Conservation (phyloP, 92 coral and sea anemone species). For the Zoanthus solanderi region DNA sequence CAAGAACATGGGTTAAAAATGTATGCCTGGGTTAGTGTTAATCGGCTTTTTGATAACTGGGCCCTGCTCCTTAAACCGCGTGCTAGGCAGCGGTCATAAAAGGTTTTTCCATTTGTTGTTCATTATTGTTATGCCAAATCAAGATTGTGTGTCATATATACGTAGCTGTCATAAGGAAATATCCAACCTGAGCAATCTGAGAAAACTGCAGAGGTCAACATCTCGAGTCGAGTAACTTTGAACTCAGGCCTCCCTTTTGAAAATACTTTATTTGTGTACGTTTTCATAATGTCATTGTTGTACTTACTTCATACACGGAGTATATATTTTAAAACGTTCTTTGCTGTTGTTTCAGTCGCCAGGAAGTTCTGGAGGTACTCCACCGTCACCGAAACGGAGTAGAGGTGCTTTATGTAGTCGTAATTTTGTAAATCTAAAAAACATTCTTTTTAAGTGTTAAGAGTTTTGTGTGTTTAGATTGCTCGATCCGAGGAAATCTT, state of each 20-base stretch:
- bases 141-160: background rate
- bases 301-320: background rate
- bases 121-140: background rate
- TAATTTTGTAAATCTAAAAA: background rate
- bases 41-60: too few relatives aligned
- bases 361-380: slow-evolving; percentile 3
- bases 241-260: too few relatives aligned
- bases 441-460: background rate
- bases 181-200: background rate
- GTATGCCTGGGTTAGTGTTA: too few relatives aligned
- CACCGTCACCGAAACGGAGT: slow-evolving; percentile 71
- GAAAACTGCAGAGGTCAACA: background rate
- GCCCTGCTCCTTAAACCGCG: too few relatives aligned
- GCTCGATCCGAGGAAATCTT: too few relatives aligned
- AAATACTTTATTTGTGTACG: too few relatives aligned
- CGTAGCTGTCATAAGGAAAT: background rate
- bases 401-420: slow-evolving; percentile 48
- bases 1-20: too few relatives aligned
- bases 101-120: too few relatives aligned
- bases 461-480: too few relatives aligned
- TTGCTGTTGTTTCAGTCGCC: background rate
- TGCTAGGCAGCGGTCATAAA: too few relatives aligned
- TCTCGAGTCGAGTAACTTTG: too few relatives aligned
- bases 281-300: background rate
- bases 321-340: background rate